Base-by-base conservation (phyloP, 2,888 invertebrate species). In the Acanthosoma haemorrhoidale region DNA sequence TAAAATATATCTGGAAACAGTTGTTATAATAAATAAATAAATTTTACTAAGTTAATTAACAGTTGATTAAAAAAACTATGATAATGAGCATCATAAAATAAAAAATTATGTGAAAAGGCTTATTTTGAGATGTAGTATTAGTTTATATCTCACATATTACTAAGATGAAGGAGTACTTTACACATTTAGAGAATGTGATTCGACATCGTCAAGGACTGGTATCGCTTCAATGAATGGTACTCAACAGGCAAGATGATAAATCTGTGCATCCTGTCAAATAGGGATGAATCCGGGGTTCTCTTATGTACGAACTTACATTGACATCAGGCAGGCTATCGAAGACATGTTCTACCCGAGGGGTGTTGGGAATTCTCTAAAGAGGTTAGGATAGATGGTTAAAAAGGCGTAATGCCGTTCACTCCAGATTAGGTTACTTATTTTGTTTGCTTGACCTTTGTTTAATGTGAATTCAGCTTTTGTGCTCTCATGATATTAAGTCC, bases 21-120 rank as follows among this genome's bases (percentile, higher is more conserved):
- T 51, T 51, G 51, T 51, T 25, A 25, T 51, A 51, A 51, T 21
- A 43, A 51, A 51, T 51, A 51, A 51, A 25, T 51, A 25, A 51
- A n/a, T 51, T 51, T 25, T 25, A 51, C 21, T 25, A 51, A 25
- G n/a, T 51, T 25, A 25, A 51, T 51, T 51, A 51, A 51, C 51
- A 51, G 51, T 51, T 51, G 51, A 51, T 51, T n/a, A 51, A 51
- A n/a, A n/a, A n/a, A 51, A 51, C 51, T 51, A 51, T 51, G 51
- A 51, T 21, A 51, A 51, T 51, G 51, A 25, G 51, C 29, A 51
- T 51, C 29, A 25, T 51, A 25, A n/a, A n/a, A 25, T 29, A 25
- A 51, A 51, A 51, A 51, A 51, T 51, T 25, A 25, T 51, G 51
- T 51, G 29, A n/a, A 51, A 51, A 25, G 21, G 51, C 29, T 51